A percentile compares a stretch with the other conserved stretches of the same genome.
Evolutionary conservation across 2,113 vertebrate species (phyloP).

Genomic region (Pseudopipra pipra): DNA sequence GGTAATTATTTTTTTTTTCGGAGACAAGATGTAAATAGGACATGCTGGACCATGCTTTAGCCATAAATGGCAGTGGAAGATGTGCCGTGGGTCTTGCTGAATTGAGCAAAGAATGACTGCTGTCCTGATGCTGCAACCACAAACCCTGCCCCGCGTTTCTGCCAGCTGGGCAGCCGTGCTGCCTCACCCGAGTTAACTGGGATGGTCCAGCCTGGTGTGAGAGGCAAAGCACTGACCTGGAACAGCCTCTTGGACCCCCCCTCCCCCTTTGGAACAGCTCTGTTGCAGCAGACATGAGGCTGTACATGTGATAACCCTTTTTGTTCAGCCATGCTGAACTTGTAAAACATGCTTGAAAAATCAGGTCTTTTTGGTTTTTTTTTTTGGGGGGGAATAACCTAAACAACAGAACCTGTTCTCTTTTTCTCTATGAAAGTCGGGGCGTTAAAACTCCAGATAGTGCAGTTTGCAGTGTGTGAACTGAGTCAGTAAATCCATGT

Average conservation of each 20-base stretch:
- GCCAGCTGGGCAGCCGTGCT: not conserved
- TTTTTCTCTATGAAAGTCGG: not conserved
- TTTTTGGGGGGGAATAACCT: not conserved
- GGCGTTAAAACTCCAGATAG: not conserved
- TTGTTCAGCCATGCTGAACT: slow-evolving; percentile 13
- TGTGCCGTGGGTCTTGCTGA: not conserved
- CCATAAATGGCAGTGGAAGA: not conserved
- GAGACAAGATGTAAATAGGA: not conserved
- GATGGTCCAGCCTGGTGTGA: not conserved
- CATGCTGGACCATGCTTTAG: not conserved
- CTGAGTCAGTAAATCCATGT: not conserved
- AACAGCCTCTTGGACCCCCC: not conserved
- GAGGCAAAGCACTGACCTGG: not conserved
- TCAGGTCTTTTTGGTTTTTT: not conserved
- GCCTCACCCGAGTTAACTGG: not conserved
- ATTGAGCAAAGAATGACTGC: not conserved
- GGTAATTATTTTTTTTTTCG: not conserved
- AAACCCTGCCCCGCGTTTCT: not conserved
- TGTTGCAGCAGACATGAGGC: not conserved
- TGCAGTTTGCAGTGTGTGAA: not conserved
- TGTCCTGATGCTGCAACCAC: not conserved
- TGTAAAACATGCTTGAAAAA: slow-evolving; percentile 34
- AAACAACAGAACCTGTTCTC: not conserved
- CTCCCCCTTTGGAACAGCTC: not conserved
- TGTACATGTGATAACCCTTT: slow-evolving; percentile 12